Evolutionary conservation across 2,113 vertebrate genomes (phyloP), one percentile per base, ranked within the genome.

Genomic region (Sinocyclocheilus anophthalmus): DNA sequence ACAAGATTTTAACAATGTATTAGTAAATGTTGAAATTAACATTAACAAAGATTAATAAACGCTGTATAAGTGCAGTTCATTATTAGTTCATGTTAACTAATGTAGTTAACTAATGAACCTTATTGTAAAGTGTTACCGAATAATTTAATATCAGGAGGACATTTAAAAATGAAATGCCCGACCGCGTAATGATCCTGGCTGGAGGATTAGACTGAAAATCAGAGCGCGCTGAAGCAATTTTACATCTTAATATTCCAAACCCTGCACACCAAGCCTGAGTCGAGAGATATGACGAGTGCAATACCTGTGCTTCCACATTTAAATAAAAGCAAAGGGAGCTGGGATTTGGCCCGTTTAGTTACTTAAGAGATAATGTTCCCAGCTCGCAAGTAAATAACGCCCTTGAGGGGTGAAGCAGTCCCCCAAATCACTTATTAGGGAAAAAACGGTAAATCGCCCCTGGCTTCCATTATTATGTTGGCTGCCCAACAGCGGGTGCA

Each of bases 321-420:
- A 92, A 95, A 95, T 94, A 90, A 92, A 89, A 26, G 76, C 90
- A 91, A 91, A 91, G 90, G 90, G 90, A 93, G 59, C 90, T 87
- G 88, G 72, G 88, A 90, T 91, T 93, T 90, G 89, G 87, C 87
- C 88, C 83, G 89, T 90, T 76, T 80, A 88, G 92, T 93, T 92
- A 92, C 91, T 84, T 91, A 89, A 91, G 88, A 92, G 91, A 83
- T 90, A 90, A 89, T 87, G 94, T 94, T 90, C 93, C 93, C 92
- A 93, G 94, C 94, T 94, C 91, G 92, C 90, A 90, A 93, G 93
- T 92, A 94, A 95, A 95, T 93, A 94, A 95, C 91, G 91, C 94
- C 95, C 93, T 89, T 88, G 92, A 92, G 93, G 93, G 90, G 89
- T 86, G 90, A 89, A 90, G 90, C 91, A 13, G 76, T 30, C 72